phyloP scores from a whole-genome alignment of 2,888 invertebrate species.

The Callinectes sapidus region DNA sequence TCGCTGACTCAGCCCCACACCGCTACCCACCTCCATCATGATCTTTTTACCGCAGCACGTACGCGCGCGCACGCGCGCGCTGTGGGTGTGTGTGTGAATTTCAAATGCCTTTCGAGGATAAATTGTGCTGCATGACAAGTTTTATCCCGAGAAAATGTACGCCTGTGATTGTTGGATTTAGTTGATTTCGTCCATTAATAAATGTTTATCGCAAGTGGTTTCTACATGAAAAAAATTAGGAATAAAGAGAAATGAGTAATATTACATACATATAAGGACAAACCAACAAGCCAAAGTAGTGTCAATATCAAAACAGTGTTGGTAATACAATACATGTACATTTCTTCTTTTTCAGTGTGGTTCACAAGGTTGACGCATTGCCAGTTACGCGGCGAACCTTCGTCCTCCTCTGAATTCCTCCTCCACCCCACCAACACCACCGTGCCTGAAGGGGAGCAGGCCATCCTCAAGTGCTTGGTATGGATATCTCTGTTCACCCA shows the following conservation, averaged over 20 bases:
- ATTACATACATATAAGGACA: too few species aligned
- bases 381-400: slow-evolving; percentile 9
- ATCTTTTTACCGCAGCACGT: neutral
- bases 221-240: neutral
- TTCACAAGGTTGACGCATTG: neutral
- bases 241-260: neutral
- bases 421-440: slow-evolving; percentile 63
- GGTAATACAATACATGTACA: neutral
- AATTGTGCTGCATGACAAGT: neutral
- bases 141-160: neutral
- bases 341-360: neutral
- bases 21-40: neutral
- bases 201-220: neutral
- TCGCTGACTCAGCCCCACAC: slow-evolving; percentile 32
- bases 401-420: slow-evolving; percentile 60
- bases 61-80: neutral
- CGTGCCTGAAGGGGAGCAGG: slow-evolving; percentile 65
- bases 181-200: neutral
- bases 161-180: neutral
- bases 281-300: neutral
- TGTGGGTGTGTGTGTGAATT: neutral
- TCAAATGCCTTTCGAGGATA: neutral
- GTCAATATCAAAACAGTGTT: too few species aligned
- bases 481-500: neutral
- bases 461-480: slow-evolving; percentile 69